Evolutionary conservation across 2,888 invertebrate genomes (phyloP).

Genomic region (Psylliodes chrysocephalus): DNA sequence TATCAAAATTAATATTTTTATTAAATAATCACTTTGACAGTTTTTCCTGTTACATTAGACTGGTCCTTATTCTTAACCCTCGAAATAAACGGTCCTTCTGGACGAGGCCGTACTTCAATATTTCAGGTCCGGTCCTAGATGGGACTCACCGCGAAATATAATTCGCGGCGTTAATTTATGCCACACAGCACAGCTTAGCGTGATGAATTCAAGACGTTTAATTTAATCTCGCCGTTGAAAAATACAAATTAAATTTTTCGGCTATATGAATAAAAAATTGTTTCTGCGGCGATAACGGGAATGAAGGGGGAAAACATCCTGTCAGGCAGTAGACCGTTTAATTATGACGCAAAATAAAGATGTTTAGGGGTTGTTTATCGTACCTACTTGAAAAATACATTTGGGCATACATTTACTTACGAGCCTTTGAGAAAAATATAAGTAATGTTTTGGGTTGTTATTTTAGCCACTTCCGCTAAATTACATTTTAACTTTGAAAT

Average conservation of each 20-base stretch:
- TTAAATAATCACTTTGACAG: too few species aligned
- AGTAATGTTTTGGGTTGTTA: too few species aligned
- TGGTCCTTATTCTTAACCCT: too few species aligned
- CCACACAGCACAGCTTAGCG: constrained; percentile 27
- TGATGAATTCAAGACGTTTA: constrained; percentile 37
- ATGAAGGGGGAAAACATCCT: neutral
- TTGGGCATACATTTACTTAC: too few species aligned
- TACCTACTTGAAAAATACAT: too few species aligned
- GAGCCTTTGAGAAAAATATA: too few species aligned
- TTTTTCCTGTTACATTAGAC: too few species aligned
- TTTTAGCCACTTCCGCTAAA: too few species aligned
- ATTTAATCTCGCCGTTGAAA: constrained; percentile 29
- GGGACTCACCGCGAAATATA: constrained; percentile 4
- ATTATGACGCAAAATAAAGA: neutral
- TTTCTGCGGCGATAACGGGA: neutral
- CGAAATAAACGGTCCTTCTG: too few species aligned
- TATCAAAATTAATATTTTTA: too few species aligned
- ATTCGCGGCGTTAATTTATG: constrained; percentile 34
- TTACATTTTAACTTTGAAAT: too few species aligned
- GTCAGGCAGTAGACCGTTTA: neutral
- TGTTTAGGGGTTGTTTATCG: neutral
- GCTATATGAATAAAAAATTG: constrained; percentile 30
- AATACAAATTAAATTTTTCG: constrained; percentile 34
- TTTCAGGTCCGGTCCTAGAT: constrained; percentile 2
- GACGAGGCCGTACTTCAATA: neutral